These are phyloP conservation scores for Hycleus phaleratus DNA, from an alignment of 1,140 invertebrate species.

Conservation along the genomic window DNA sequence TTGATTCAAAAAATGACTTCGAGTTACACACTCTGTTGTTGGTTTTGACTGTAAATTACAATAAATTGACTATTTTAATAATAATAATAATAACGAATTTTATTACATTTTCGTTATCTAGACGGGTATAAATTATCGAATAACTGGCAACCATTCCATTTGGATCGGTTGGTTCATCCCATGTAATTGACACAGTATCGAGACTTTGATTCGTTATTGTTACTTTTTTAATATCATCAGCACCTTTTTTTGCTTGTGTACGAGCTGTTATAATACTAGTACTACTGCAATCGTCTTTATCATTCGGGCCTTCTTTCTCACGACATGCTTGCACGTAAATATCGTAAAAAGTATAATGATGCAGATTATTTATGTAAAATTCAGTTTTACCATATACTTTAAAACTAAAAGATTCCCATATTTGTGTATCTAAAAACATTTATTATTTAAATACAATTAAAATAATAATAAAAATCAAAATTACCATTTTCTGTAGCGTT, in stretches of 20 bases:
- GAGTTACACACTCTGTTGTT: slow-evolving; percentile 50
- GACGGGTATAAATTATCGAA: slow-evolving; percentile 62
- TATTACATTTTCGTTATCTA: slow-evolving; percentile 54
- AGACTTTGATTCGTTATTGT: slow-evolving; percentile 35
- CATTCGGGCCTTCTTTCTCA: slow-evolving; percentile 40
- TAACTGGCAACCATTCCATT: slow-evolving; percentile 83
- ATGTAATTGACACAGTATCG: slow-evolving; percentile 53
- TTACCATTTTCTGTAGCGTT: slow-evolving; percentile 24
- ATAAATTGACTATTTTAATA: slow-evolving; percentile 1
- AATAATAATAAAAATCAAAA: neutral
- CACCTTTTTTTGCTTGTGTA: slow-evolving; percentile 40
- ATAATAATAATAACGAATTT: slow-evolving; percentile 4
- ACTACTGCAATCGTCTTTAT: slow-evolving; percentile 40
- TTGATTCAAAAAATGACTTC: slow-evolving; percentile 38
- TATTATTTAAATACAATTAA: too few species aligned
- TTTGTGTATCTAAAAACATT: neutral
- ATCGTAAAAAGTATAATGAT: slow-evolving; percentile 65
- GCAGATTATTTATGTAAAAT: slow-evolving; percentile 53
- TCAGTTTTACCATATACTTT: slow-evolving; percentile 24
- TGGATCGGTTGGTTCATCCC: slow-evolving; percentile 71
- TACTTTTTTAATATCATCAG: slow-evolving; percentile 51
- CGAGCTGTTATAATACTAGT: slow-evolving; percentile 35
- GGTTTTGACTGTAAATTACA: slow-evolving; percentile 39
- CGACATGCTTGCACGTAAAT: slow-evolving; percentile 67
- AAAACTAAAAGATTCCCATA: slow-evolving; percentile 25